Evolutionary conservation across 2,888 invertebrate species (phyloP), one percentile per base, ranked within the genome.

Genomic region (Priocnemis perturbator): DNA sequence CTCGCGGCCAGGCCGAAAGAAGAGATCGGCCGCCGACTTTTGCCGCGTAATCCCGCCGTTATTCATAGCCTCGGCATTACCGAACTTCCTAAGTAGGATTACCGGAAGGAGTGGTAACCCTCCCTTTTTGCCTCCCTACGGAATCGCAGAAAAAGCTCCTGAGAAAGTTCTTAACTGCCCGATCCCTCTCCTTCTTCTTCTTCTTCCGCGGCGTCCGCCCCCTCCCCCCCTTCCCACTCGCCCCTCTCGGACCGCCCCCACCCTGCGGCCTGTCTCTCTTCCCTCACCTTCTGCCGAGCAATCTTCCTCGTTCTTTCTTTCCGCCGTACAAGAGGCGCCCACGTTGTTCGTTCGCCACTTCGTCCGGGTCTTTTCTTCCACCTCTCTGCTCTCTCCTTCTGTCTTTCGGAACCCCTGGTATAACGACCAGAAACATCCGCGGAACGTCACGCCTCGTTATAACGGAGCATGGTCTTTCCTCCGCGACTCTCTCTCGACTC

Each of bases 41-140:
- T 68, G 66, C 69, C 71, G 63, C 67, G 81, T 82, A 82, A 83
- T 85, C 80, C 82, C 64, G 73, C 74, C 81, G 83, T 84, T 84
- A 84, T 83, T 85, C 83, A 83, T 83, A 83, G 84, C 83, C 71
- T 61, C 71, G 73, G 77, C 77, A 81, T 84, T 84, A 78, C 75
- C 77, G 70, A 82, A 84, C 77, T 83, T 83, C 78, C 79, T 82
- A 79, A 83, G 84, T 78, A 80, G 81, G 84, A 86, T 86, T 84
- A 83, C 79, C 72, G 74, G 76, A 73, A 82, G 68, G 64, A 69
- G 64, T 61, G 65, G 68, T 64, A 70, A 71, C 69, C 64, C 66
- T 55, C 7, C 17, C 30, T 37, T 21, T 14, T 47, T 44, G 47
- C 37, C 37, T 20, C 55, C 55, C 61, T 21, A 19, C 20, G 57